Evolutionary conservation across 2,797 vertebrate species (phyloP), one percentile per base, ranked within the genome.

Genomic region (Natrix natrix): DNA sequence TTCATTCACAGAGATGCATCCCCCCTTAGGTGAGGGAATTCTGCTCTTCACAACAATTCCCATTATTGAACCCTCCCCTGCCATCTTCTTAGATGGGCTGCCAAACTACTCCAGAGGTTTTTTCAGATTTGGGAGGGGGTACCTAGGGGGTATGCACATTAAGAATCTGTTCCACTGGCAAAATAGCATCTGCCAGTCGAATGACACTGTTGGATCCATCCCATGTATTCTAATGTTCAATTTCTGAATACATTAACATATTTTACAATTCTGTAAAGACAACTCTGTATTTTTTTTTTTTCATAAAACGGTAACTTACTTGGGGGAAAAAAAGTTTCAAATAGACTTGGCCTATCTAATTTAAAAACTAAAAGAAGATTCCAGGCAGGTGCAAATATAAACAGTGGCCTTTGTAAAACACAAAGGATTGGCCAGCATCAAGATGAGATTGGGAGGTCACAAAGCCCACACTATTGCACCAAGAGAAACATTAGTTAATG

Each of bases 151-250:
- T 83, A 48, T 48, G 74, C 48, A 83, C 74, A 83, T 83, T 83
- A 83, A 83, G 74, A 83, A 83, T 83, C 74, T 83, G 74, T 83
- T 83, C 74, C 43, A 83, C 74, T 83, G 37, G 43, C 74, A 83
- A 48, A 83, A 83, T 83, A 48, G 37, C 74, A 83, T 48, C 74
- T 83, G 74, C 74, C 74, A 83, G 74, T 43, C 20, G 43, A 48
- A 83, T 83, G 74, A 83, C 74, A 83, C 74, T 83, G 74, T 83
- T 83, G 74, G 74, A 83, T 83, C 74, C 74, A 48, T 83, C 43
- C 74, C 74, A 86, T 63, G 54, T 91, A 87, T 87, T 63, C 87
- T 61, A 87, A 52, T 91, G 17, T 91, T 91, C 52, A 48, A 91
- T 91, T 87, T 63, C 59, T 57, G 55, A 78, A 91, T 55, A 43